A percentile compares a stretch with the other conserved stretches of the same genome.
Evolutionary conservation across 1,140 invertebrate species (phyloP).

Genomic region (Drosophila lowei): DNA sequence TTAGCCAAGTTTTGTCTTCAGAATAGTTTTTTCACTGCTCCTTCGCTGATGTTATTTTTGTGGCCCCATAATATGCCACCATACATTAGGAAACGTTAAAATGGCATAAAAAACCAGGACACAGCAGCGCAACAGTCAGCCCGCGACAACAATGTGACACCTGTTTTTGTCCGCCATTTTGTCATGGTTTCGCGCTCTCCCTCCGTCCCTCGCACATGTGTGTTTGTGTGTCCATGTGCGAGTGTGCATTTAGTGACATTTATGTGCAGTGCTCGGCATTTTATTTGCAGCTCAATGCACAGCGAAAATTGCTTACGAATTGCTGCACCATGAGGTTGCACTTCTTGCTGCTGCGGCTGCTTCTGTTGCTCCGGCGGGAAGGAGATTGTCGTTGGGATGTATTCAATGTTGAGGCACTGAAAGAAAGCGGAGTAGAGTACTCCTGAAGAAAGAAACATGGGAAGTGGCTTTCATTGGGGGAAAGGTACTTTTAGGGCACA

Average conservation of each 20-base stretch:
- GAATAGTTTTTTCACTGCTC: conserved; percentile 17
- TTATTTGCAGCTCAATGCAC: conserved; percentile 78
- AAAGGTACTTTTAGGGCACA: no score
- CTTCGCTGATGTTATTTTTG: conserved; percentile 45
- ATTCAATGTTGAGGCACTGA: conserved; percentile 39
- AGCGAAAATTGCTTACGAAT: conserved; percentile 74
- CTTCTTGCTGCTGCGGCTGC: conserved; percentile 18
- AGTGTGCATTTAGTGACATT: conserved; percentile 75
- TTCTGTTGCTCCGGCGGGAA: not conserved
- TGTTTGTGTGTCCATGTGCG: conserved; percentile 24
- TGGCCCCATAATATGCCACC: conserved; percentile 62
- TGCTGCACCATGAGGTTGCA: conserved; percentile 69
- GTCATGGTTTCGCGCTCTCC: conserved; percentile 18
- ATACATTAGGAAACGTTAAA: conserved; percentile 79
- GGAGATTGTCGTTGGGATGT: conserved; percentile 7
- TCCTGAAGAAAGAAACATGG: no score
- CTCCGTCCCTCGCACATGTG: not conserved
- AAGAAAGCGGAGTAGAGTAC: not conserved
- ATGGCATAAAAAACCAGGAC: conserved; percentile 67
- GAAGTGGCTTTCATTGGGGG: no score
- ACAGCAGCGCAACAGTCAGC: conserved; percentile 58
- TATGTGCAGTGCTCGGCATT: conserved; percentile 68
- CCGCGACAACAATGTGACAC: conserved; percentile 73
- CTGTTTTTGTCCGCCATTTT: conserved; percentile 67
- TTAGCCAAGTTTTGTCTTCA: conserved; percentile 47